phyloP scores from a whole-genome alignment of 2,113 vertebrate species.

The Athene noctua region DNA sequence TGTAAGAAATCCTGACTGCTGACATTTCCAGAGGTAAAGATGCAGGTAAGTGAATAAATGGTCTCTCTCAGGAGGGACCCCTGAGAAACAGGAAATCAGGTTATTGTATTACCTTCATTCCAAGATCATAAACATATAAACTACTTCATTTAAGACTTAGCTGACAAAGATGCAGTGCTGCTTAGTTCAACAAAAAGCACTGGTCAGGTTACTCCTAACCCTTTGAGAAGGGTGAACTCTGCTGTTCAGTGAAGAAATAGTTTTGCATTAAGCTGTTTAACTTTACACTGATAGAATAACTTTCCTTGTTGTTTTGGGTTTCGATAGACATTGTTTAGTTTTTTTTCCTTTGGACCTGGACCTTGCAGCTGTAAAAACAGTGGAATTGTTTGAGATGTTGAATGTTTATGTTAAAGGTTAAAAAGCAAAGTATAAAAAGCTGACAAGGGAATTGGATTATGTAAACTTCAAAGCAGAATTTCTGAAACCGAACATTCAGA shows the following conservation, averaged over 20 bases:
- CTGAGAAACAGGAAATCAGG: not conserved
- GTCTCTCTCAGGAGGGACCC: not conserved
- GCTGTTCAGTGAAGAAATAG: not conserved
- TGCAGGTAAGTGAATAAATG: not conserved
- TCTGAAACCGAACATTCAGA: not conserved
- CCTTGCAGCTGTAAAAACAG: not conserved
- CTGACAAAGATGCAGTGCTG: not conserved
- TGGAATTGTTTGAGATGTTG: not conserved
- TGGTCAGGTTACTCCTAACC: not conserved
- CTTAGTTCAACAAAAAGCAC: not conserved
- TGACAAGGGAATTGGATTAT: not conserved
- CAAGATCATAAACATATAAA: not conserved
- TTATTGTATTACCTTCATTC: not conserved
- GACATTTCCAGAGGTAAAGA: not conserved
- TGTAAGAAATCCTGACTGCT: not conserved
- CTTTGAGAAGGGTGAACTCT: not conserved
- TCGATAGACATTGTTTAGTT: not conserved
- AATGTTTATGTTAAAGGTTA: not conserved
- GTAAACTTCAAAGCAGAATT: not conserved
- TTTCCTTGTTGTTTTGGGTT: not conserved
- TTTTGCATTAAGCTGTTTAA: not conserved
- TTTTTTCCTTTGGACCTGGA: not conserved
- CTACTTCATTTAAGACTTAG: not conserved
- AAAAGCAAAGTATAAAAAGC: conserved; percentile 5
- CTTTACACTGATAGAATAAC: not conserved